Percentiles rank a stretch among this genome's conserved stretches.
These are phyloP conservation scores for Sternarchorhynchus goeldii DNA, from an alignment of 2,797 vertebrate species.

Conservation along the genomic window DNA sequence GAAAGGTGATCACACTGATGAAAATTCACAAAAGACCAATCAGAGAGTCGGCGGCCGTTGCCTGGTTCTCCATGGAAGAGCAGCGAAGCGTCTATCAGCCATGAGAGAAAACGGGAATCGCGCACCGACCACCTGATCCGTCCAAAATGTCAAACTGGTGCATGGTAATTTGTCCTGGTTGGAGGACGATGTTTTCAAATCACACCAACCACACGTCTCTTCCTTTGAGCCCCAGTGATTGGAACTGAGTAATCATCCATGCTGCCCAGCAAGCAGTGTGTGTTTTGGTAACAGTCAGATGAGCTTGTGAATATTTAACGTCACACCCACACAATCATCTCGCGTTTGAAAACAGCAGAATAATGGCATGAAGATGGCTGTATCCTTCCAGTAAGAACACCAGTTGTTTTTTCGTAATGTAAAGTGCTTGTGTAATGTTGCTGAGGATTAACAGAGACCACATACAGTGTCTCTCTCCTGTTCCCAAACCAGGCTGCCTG, in stretches of 20 bases:
- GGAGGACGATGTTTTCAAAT: constrained; percentile 27
- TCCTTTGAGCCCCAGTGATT: constrained; percentile 24
- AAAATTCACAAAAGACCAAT: too few species aligned
- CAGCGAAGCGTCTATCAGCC: too few species aligned
- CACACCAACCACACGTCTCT: not conserved
- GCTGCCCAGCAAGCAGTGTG: constrained; percentile 31
- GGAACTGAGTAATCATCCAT: constrained; percentile 15
- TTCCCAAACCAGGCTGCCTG: constrained; percentile 11
- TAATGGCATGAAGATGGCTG: not conserved
- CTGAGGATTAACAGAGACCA: not conserved
- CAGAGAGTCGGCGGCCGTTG: too few species aligned
- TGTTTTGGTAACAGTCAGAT: constrained; percentile 46
- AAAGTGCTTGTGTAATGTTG: not conserved
- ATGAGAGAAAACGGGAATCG: too few species aligned
- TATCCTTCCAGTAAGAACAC: constrained; percentile 11
- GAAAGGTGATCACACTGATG: too few species aligned
- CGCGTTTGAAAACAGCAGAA: constrained; percentile 12
- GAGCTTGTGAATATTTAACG: constrained; percentile 42
- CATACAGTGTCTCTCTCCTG: constrained; percentile 8
- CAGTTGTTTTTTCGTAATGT: not conserved
- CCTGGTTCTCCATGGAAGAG: too few species aligned
- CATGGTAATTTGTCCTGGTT: constrained; percentile 24
- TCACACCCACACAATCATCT: constrained; percentile 3
- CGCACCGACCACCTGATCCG: not conserved
- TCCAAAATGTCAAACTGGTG: not conserved